phyloP scores from a whole-genome alignment of 2,113 vertebrate genomes.

The Paedocypris sp. region DNA sequence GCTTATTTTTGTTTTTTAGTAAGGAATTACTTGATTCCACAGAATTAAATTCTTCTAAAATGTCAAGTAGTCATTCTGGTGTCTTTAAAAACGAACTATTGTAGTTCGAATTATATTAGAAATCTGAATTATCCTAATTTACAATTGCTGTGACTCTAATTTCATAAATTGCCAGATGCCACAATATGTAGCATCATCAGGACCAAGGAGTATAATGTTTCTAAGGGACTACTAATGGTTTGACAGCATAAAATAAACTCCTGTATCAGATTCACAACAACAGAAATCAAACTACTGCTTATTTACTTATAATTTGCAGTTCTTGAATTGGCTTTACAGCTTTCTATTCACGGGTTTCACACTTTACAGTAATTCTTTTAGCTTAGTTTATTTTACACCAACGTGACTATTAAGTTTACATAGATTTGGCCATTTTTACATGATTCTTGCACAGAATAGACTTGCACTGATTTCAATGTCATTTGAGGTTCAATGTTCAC shows the following conservation, averaged over 20 bases:
- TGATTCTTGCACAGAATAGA: not conserved
- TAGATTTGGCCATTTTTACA: not conserved
- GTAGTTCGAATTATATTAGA: too few species aligned
- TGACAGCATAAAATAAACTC: not conserved
- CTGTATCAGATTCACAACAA: not conserved
- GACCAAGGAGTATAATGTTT: not conserved
- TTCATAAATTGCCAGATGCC: not conserved
- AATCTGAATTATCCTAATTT: slow-evolving; percentile 4
- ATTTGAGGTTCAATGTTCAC: too few species aligned
- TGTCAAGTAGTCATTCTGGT: slow-evolving; percentile 20
- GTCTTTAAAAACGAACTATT: not conserved
- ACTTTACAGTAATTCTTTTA: too few species aligned
- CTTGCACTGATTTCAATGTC: not conserved
- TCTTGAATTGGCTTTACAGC: too few species aligned
- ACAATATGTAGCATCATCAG: not conserved
- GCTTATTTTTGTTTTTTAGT: slow-evolving; percentile 28
- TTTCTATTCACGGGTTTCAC: too few species aligned
- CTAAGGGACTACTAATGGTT: slow-evolving; percentile 19
- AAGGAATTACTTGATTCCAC: slow-evolving; percentile 32
- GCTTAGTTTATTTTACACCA: too few species aligned
- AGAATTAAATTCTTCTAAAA: slow-evolving; percentile 36
- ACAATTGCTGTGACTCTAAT: not conserved
- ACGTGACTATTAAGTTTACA: too few species aligned
- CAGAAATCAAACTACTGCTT: slow-evolving; percentile 1
- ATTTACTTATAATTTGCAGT: not conserved